Evolutionary conservation across 2,113 vertebrate genomes (phyloP).

Genomic region (Chaetorhynchus papuensis): DNA sequence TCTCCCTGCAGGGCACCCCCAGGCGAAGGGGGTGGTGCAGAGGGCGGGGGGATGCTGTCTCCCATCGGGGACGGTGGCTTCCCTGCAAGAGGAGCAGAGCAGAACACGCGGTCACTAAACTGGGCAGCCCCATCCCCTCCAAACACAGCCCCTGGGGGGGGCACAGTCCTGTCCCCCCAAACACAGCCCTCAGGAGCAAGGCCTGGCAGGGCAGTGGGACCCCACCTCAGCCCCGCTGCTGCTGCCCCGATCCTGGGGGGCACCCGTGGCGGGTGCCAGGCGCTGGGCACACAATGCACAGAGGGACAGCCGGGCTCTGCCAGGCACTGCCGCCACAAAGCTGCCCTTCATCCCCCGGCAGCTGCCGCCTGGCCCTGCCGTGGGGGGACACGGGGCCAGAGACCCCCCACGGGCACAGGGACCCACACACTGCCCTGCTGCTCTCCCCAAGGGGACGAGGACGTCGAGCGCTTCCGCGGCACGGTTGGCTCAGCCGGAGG

Average conservation of each 20-base stretch:
- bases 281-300: not conserved
- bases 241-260: not conserved
- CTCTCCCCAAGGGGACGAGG: not conserved
- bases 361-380: not conserved
- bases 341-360: not conserved
- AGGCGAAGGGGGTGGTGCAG: not conserved
- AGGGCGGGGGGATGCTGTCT: not conserved
- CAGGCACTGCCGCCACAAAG: conserved; percentile 45
- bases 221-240: not conserved
- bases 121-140: not conserved
- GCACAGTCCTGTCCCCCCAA: not conserved
- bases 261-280: not conserved
- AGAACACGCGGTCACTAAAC: not conserved
- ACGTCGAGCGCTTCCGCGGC: not conserved
- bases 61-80: conserved; percentile 36
- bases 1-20: not conserved
- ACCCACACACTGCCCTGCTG: not conserved
- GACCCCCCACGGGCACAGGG: not conserved
- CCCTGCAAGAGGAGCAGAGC: conserved; percentile 21
- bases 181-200: not conserved
- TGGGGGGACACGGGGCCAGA: accelerated
- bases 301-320: not conserved
- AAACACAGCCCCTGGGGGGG: not conserved
- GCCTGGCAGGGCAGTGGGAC: accelerated
- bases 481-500: not conserved